Percentiles rank a stretch among this genome's conserved stretches.
Evolutionary conservation across 2,113 vertebrate genomes (phyloP).

Genomic region (Plecotus auritus): DNA sequence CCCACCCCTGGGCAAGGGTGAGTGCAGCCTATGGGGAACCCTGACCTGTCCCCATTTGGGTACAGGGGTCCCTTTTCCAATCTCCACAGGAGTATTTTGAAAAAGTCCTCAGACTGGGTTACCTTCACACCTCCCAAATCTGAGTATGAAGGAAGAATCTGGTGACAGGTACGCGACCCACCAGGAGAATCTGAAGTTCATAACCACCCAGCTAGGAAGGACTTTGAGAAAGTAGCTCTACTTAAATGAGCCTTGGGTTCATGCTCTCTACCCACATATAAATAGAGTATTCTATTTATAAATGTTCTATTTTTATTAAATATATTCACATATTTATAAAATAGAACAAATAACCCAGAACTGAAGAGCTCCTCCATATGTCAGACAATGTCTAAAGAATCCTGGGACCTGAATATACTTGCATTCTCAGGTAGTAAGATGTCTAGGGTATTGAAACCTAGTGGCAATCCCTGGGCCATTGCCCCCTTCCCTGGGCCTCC

Average conservation of each 20-base stretch:
- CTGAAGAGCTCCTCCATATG: background rate
- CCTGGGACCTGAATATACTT: accelerated
- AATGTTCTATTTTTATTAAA: background rate
- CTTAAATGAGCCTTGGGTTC: background rate
- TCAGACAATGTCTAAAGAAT: background rate
- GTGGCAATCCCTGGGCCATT: background rate
- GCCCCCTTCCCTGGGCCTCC: background rate
- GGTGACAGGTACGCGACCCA: no score
- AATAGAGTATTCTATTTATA: background rate
- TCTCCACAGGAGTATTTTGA: background rate
- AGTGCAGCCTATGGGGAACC: background rate
- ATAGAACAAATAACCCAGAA: background rate
- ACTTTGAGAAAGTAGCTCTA: background rate
- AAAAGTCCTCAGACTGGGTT: background rate
- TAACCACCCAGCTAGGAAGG: background rate
- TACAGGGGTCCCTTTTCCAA: background rate
- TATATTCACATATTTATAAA: background rate
- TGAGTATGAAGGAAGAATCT: background rate
- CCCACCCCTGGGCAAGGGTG: no score
- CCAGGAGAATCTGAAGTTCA: background rate
- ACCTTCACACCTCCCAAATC: background rate
- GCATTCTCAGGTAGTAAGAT: background rate
- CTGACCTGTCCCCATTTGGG: background rate
- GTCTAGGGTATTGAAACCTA: no score
- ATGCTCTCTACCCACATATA: background rate